Base-by-base conservation (phyloP, 2,888 invertebrate species). In the Xylocampa areola region DNA sequence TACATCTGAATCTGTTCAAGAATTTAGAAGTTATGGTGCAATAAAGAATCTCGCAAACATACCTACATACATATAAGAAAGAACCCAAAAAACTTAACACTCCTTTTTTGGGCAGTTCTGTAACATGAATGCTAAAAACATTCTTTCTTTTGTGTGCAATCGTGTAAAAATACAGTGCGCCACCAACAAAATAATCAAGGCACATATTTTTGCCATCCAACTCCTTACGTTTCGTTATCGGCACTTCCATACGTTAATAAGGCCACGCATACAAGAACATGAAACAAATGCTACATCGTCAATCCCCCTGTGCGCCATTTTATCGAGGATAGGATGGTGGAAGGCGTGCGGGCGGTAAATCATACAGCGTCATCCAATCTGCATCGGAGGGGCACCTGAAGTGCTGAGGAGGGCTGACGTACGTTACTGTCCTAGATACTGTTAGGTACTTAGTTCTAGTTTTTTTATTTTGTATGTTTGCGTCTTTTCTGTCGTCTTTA, bases 341-440 rank as follows among this genome's bases (percentile, higher is more conserved):
- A 65, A 51, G 57, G 61, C 65, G 62, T 70, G 45, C 62, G 61
- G 51, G 55, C 68, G 61, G 76, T 84, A 80, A 82, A 82, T 83
- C 81, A 80, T 76, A 69, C 67, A 66, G 68, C 73, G 77, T 77
- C 77, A 79, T 78, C 76, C 77, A 78, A 77, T 81, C 82, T 84
- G 82, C 80, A 82, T 77, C 68, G 62, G 55, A 52, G 69, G 73
- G 64, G 66, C 59, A 62, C 61, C 68, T 76, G 70, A 78, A 79
- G 79, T 80, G 79, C 64, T 63, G 50, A 8, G 60, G 63, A 41
- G 59, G 52, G 60, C 51, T 50, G 60, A 54, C 61, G 69, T 72
- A 71, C 32, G 66, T 45, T 39, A 57, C 65, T 73, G 37, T 30
- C 19, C 17, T 30, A 21, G 16, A 39, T 47, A 54, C n/a, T 21